phyloP scores from a whole-genome alignment of 2,797 vertebrate genomes.

The Chelmon rostratus region DNA sequence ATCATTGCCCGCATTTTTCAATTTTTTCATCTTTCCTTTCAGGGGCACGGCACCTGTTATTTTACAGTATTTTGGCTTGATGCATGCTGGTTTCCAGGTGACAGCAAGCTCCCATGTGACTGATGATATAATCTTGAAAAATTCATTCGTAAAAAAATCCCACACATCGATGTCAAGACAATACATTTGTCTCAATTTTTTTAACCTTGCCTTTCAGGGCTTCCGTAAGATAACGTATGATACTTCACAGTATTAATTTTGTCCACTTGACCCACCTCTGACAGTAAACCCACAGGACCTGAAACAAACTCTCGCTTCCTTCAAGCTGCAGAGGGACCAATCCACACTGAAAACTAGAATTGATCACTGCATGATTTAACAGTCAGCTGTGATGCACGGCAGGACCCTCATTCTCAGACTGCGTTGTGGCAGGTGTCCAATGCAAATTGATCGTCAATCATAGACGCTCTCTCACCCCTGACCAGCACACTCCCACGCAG shows the following conservation, averaged over 20 bases:
- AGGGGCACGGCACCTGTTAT: no score
- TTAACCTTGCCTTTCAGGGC: no score
- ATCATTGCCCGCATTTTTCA: no score
- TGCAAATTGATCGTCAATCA: conserved; percentile 53
- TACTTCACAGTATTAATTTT: background rate
- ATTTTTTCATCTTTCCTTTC: no score
- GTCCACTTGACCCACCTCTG: background rate
- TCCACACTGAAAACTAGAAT: conserved; percentile 33
- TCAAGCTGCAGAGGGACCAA: conserved; percentile 16
- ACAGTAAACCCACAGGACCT: conserved; percentile 6
- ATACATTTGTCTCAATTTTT: no score
- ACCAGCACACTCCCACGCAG: conserved; percentile 42
- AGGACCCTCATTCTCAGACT: conserved; percentile 21
- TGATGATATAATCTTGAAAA: no score
- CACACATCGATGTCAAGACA: background rate
- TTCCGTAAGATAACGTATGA: no score
- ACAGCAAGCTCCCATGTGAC: no score
- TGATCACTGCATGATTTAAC: conserved; percentile 9
- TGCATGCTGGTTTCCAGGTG: no score
- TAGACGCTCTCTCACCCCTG: conserved; percentile 34
- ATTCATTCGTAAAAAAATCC: no score
- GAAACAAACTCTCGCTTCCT: conserved; percentile 42
- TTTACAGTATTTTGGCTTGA: no score
- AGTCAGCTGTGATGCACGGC: conserved; percentile 14
- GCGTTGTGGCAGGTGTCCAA: conserved; percentile 45